Conservation (phyloP, 2,797 vertebrate genomes). For the Linurgus olivaceus region DNA sequence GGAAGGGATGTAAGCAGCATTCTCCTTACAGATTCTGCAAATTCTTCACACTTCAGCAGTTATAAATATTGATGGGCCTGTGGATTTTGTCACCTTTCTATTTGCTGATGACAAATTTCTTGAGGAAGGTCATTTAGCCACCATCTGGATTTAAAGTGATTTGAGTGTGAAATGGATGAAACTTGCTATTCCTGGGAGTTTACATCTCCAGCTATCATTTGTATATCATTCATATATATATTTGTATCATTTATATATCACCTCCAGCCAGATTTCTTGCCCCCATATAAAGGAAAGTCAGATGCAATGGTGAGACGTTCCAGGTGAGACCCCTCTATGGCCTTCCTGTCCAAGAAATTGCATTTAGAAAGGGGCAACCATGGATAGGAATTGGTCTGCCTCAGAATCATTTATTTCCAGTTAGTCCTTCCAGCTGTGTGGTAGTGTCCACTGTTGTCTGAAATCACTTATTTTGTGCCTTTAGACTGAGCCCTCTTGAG, state of each 20-base stretch:
- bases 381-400: not conserved
- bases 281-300: not conserved
- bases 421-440: not conserved
- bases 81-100: not conserved
- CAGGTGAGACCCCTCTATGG: not conserved
- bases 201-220: not conserved
- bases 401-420: not conserved
- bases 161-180: not conserved
- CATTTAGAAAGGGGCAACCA: not conserved
- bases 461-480: not conserved
- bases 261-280: not conserved
- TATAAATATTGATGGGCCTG: not conserved
- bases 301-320: not conserved
- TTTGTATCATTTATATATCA: not conserved
- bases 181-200: not conserved
- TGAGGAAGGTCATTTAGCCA: not conserved
- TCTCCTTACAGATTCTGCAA: not conserved
- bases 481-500: not conserved
- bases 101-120: not conserved
- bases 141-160: not conserved
- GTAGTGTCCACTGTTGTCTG: not conserved
- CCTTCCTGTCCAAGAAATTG: not conserved
- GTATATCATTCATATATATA: not conserved
- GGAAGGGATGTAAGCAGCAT: not conserved
- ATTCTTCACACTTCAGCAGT: not conserved